Conservation (phyloP, 2,797 vertebrate species). For the Amazona ochrocephala region DNA sequence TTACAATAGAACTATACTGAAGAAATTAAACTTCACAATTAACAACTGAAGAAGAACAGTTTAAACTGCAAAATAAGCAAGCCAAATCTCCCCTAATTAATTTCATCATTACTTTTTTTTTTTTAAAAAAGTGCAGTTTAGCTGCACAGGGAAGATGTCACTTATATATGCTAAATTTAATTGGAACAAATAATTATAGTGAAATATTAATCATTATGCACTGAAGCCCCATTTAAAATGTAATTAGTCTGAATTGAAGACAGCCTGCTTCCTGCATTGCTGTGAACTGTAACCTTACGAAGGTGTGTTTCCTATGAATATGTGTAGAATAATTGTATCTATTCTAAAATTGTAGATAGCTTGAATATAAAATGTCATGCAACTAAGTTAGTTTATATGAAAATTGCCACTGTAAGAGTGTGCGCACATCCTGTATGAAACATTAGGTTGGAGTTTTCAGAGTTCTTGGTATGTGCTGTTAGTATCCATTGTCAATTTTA, state of each 20-base stretch:
- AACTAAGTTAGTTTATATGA: neutral
- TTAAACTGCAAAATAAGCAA: slow-evolving; percentile 33
- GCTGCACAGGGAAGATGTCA: slow-evolving; percentile 12
- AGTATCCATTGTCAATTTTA: neutral
- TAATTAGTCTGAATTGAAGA: slow-evolving; percentile 4
- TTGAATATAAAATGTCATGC: neutral
- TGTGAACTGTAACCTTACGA: neutral
- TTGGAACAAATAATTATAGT: slow-evolving; percentile 64
- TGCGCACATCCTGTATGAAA: neutral
- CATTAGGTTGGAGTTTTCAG: neutral
- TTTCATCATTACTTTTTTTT: neutral
- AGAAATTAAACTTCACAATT: slow-evolving; percentile 47
- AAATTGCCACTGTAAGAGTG: neutral
- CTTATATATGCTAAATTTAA: slow-evolving; percentile 64
- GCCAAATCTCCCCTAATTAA: slow-evolving; percentile 48
- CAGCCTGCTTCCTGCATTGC: neutral
- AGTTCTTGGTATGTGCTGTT: neutral
- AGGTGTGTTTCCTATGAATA: neutral
- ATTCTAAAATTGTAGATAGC: neutral
- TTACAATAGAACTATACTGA: neutral
- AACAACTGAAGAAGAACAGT: neutral
- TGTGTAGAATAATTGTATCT: neutral
- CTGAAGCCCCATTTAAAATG: slow-evolving; percentile 44
- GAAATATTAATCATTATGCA: slow-evolving; percentile 49
- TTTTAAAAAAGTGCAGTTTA: neutral